A percentile compares a stretch with the other conserved stretches of the same genome.
These are phyloP conservation scores for Rhynchonycteris naso DNA, from an alignment of 2,797 vertebrate genomes.

Conservation along the genomic window DNA sequence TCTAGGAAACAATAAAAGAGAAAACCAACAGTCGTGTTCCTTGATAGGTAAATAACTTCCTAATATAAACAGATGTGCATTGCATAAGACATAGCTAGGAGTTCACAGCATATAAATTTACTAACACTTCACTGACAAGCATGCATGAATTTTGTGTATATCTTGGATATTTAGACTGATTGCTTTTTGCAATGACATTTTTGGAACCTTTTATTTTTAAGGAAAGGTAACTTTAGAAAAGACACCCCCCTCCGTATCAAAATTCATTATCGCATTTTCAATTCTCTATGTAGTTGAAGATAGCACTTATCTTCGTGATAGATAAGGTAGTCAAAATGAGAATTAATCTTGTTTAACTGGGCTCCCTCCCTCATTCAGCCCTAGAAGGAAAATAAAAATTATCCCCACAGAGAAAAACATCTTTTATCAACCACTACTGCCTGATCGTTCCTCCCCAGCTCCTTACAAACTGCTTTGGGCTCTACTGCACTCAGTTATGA, in stretches of 20 bases:
- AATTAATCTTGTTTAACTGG: neutral
- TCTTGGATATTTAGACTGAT: neutral
- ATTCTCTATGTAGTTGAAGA: neutral
- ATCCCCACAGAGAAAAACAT: neutral
- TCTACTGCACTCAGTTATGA: slow-evolving; percentile 56
- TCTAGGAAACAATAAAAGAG: neutral
- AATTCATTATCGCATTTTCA: neutral
- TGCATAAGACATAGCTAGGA: neutral
- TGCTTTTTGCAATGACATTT: neutral
- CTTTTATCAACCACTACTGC: neutral
- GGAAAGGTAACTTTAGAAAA: neutral
- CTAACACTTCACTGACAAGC: neutral
- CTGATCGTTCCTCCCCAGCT: neutral
- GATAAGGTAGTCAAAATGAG: neutral
- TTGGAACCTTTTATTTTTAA: neutral
- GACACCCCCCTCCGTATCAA: neutral
- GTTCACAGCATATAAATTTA: neutral
- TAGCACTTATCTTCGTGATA: neutral
- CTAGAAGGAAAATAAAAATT: neutral
- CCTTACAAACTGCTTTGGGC: neutral
- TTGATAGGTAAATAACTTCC: neutral
- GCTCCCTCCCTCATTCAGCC: neutral
- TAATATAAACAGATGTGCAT: neutral
- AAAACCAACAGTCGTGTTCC: neutral
- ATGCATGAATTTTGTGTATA: neutral